These are phyloP conservation scores for Cecropterus lyciades DNA, from an alignment of 1,140 invertebrate genomes.

Conservation along the genomic window DNA sequence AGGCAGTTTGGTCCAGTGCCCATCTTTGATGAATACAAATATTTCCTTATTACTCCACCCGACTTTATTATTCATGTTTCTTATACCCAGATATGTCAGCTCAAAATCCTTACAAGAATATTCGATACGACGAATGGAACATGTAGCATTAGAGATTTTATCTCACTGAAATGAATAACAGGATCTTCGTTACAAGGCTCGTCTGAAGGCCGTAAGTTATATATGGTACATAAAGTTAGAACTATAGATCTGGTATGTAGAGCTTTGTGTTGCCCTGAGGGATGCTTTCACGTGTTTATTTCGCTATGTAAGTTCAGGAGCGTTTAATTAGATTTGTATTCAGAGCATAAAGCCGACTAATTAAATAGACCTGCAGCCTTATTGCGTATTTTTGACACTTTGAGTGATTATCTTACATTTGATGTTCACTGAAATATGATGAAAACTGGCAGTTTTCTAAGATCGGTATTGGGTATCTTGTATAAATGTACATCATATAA, in stretches of 20 bases:
- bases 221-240: constrained; percentile 5
- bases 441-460: too few relatives aligned
- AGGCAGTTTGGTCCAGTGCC: background rate
- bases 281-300: background rate
- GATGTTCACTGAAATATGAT: too few relatives aligned
- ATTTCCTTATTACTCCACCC: background rate
- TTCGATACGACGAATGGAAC: background rate
- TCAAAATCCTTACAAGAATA: background rate
- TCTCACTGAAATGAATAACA: constrained; percentile 3
- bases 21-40: background rate
- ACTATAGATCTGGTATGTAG: background rate
- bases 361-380: too few relatives aligned
- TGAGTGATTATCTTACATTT: too few relatives aligned
- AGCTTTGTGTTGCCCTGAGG: background rate
- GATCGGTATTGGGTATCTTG: too few relatives aligned
- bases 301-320: background rate
- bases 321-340: background rate
- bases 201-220: background rate
- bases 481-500: too few relatives aligned
- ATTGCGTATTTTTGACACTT: too few relatives aligned
- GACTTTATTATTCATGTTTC: background rate
- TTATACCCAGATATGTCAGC: background rate
- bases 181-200: background rate
- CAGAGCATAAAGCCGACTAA: background rate
- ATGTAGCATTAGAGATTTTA: background rate